Base-by-base conservation (phyloP, 1,140 invertebrate species). In the Cydia amplana region DNA sequence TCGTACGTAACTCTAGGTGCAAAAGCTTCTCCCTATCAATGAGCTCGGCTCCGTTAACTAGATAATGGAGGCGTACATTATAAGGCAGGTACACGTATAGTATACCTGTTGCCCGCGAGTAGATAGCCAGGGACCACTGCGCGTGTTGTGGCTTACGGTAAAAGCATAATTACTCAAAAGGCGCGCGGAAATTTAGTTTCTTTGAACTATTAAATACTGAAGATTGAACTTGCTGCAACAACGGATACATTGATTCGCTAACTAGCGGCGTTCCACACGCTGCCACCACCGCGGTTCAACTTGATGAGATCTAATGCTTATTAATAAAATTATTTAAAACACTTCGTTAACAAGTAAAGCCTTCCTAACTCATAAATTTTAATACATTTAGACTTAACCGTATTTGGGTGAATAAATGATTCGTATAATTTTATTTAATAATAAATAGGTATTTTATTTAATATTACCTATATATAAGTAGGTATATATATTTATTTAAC, bases 91-190 rank as follows among this genome's bases (percentile, higher is more conserved):
- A 6, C 32, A 25, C 25, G 46, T 49, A 49, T 1, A 51, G 49
- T 60, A 4, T 60, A 60, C 55, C 55, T 60, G 55, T 60, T 60
- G 55, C 51, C 51, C 51, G 6, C 20, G 20, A 23, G 18, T 23
- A 60, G 51, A 60, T 60, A 60, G 55, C 55, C 10, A n/a, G 20
- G n/a, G 20, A 60, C 51, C 51, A 18, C 51, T 60, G 55, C 55
- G n/a, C 51, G 55, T 23, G 55, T 60, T 60, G 55, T 12, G 55
- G 55, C 55, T 60, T 60, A 60, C 10, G 55, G 55, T 60, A 60
- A 60, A 60, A 60, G 55, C 20, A 60, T 60, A 60, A 60, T 60
- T 23, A 60, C 18, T n/a, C 55, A 3, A 60, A 23, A 9, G 20
- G 55, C 9, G 55, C 55, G 55, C 55, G 55, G 6, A 7, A 55